Evolutionary conservation across 2,888 invertebrate genomes (phyloP).

Genomic region (Catocala sponsa): DNA sequence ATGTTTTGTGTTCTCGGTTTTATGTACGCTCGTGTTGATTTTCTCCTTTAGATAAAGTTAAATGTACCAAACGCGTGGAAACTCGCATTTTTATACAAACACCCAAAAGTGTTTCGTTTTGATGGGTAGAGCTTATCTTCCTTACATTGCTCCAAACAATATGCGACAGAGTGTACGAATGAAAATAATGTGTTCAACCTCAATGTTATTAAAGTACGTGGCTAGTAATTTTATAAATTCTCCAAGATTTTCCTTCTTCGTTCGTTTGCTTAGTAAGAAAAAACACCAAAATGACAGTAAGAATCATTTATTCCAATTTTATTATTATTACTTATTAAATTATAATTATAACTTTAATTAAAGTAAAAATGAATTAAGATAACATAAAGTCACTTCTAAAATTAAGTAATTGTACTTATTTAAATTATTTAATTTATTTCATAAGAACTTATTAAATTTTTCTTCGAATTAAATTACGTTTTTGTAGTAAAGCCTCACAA

Average conservation of each 20-base stretch:
- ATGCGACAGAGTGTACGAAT: neutral
- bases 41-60: constrained; percentile 6
- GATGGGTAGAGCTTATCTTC: constrained; percentile 5
- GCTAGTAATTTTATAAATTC: neutral
- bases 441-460: neutral
- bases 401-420: neutral
- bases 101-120: neutral
- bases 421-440: neutral
- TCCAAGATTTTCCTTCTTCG: neutral
- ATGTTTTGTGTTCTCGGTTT: neutral
- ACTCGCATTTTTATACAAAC: neutral
- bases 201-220: neutral
- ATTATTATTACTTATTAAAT: no score
- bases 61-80: constrained; percentile 4
- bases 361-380: neutral
- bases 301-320: neutral
- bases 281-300: neutral
- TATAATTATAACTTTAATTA: neutral
- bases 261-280: neutral
- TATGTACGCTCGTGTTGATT: constrained; percentile 4
- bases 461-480: constrained; percentile 28
- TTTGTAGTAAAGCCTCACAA: constrained; percentile 52
- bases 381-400: no score
- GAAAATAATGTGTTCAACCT: constrained; percentile 1
- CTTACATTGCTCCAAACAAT: neutral